phyloP scores from a whole-genome alignment of 2,797 vertebrate species.

The Phoeniculus purpureus region DNA sequence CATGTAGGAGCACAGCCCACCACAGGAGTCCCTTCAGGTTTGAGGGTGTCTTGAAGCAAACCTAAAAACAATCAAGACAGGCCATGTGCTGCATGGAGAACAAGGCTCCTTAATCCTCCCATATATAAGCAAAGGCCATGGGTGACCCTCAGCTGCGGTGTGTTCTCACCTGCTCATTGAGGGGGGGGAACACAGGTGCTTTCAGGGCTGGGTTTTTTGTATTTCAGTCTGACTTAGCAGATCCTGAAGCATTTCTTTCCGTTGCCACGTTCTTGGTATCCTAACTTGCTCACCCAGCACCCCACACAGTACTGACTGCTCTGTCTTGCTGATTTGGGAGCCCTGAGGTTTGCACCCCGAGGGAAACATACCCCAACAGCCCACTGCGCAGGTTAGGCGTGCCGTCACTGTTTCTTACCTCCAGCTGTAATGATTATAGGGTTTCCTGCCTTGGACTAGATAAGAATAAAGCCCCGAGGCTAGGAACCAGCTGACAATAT shows the following conservation, averaged over 20 bases:
- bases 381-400: not conserved
- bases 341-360: not conserved
- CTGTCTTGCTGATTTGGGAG: not conserved
- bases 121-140: not conserved
- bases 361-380: not conserved
- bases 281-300: not conserved
- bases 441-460: conserved; percentile 33
- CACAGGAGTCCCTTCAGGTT: fast-evolving
- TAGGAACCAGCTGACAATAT: not conserved
- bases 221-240: not conserved
- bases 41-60: fast-evolving
- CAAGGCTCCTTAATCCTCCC: fast-evolving
- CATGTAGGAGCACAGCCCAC: fast-evolving
- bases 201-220: not conserved
- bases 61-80: not conserved
- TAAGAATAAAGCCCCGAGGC: conserved; percentile 39
- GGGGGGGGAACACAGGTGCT: not conserved
- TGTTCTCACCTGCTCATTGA: not conserved
- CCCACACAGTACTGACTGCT: not conserved
- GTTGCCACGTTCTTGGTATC: not conserved
- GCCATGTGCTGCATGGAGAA: fast-evolving
- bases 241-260: not conserved
- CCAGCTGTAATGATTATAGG: conserved; percentile 29
- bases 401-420: not conserved
- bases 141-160: not conserved